A percentile compares a stretch with the other conserved stretches of the same genome.
phyloP scores from a whole-genome alignment of 1,140 invertebrate genomes.

The Panagrolaimus sp. region DNA sequence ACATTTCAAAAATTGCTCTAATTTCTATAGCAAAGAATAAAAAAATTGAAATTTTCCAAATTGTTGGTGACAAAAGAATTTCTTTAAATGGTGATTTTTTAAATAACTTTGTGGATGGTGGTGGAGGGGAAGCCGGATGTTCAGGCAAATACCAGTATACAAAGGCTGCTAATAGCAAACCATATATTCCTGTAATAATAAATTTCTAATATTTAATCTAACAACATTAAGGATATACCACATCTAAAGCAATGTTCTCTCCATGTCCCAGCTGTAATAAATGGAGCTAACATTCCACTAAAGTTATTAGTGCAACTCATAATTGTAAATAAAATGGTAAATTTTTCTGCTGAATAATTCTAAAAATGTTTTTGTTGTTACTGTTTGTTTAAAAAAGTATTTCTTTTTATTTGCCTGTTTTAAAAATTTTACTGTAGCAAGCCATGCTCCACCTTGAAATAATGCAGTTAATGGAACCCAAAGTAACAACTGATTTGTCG shows the following conservation, averaged over 20 bases:
- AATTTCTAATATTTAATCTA: background rate
- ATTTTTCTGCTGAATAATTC: background rate
- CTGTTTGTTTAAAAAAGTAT: too few relatives aligned
- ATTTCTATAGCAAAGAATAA: slow-evolving; percentile 1
- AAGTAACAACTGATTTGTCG: background rate
- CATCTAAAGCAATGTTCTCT: background rate
- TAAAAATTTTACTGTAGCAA: background rate
- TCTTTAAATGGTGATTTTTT: background rate
- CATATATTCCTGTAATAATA: background rate
- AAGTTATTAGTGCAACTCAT: slow-evolving; percentile 2
- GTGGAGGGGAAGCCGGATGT: background rate
- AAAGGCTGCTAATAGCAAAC: background rate
- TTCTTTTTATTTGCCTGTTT: background rate
- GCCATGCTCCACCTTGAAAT: slow-evolving; percentile 6
- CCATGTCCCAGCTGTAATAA: background rate
- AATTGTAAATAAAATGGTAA: background rate
- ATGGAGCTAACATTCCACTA: slow-evolving; percentile 1
- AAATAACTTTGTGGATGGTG: background rate
- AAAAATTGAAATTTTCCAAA: slow-evolving; percentile 7
- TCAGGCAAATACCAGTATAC: background rate
- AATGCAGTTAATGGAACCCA: slow-evolving; percentile 7
- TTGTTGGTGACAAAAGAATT: background rate
- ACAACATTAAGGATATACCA: background rate
- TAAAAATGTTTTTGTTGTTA: too few relatives aligned
- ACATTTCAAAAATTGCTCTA: slow-evolving; percentile 7